Conservation (phyloP, 2,797 vertebrate genomes). For the Tolypeutes matacus region DNA sequence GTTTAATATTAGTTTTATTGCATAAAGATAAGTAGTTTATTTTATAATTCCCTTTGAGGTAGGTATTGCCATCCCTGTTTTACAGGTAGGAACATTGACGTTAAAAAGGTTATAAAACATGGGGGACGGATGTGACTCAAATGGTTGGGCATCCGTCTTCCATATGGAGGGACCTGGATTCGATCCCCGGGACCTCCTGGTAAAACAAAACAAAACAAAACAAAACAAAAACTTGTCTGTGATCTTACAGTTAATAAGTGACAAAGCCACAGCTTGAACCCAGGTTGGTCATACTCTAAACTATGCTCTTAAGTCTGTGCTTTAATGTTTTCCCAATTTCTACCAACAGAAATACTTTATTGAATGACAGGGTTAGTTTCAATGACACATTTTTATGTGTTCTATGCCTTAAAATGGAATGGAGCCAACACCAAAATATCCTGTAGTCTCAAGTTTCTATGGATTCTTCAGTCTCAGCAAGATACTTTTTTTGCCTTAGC, state of each 20-base stretch:
- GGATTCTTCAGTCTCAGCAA: neutral
- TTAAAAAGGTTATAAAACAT: conserved; percentile 52
- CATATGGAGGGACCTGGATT: too few species aligned
- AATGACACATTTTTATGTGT: conserved; percentile 6
- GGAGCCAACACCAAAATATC: neutral
- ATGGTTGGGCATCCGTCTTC: too few species aligned
- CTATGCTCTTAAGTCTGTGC: conserved; percentile 18
- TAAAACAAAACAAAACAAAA: too few species aligned
- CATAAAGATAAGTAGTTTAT: neutral
- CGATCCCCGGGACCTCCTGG: too few species aligned
- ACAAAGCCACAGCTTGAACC: neutral
- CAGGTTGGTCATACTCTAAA: conserved; percentile 10
- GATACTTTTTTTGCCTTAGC: neutral
- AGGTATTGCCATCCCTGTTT: conserved; percentile 16
- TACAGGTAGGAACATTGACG: neutral
- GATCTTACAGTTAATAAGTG: conserved; percentile 33
- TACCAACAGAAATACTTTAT: conserved; percentile 30
- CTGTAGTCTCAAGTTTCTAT: neutral
- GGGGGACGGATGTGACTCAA: too few species aligned
- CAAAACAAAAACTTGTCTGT: conserved; percentile 5
- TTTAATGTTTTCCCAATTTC: conserved; percentile 4
- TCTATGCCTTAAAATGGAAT: neutral
- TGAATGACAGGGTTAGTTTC: neutral
- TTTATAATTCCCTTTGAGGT: neutral
- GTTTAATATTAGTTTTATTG: neutral